phyloP scores from a whole-genome alignment of 2,797 vertebrate genomes.

The Pitangus sulphuratus region DNA sequence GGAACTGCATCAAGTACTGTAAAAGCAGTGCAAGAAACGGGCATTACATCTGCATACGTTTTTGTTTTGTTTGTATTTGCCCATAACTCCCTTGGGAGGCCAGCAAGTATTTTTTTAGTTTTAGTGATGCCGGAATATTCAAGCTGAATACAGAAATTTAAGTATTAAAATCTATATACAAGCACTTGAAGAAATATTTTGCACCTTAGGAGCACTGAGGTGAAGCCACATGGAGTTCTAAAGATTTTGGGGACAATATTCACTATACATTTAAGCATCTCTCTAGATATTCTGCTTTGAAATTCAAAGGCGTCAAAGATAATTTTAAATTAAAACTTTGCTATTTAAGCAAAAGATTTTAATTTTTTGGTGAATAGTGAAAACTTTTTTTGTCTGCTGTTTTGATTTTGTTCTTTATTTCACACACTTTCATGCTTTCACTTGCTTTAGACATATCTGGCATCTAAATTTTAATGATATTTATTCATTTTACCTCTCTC shows the following conservation, averaged over 20 bases:
- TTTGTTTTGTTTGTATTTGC: background rate
- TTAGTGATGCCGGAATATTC: background rate
- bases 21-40: background rate
- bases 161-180: background rate
- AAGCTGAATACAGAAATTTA: background rate
- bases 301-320: background rate
- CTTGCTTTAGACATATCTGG: background rate
- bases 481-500: slow-evolving; percentile 38
- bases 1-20: background rate
- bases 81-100: background rate
- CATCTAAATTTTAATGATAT: background rate
- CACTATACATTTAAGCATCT: background rate
- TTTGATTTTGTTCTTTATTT: background rate
- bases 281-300: background rate
- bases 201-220: background rate
- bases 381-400: background rate
- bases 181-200: background rate
- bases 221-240: background rate
- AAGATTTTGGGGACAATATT: background rate
- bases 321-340: background rate
- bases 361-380: background rate
- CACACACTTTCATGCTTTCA: background rate
- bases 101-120: background rate
- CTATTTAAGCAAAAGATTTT: background rate
- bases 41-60: background rate